Percentiles rank a stretch among this genome's conserved stretches.
Conservation (phyloP, 2,888 invertebrate species). For the Andrena marginata region DNA sequence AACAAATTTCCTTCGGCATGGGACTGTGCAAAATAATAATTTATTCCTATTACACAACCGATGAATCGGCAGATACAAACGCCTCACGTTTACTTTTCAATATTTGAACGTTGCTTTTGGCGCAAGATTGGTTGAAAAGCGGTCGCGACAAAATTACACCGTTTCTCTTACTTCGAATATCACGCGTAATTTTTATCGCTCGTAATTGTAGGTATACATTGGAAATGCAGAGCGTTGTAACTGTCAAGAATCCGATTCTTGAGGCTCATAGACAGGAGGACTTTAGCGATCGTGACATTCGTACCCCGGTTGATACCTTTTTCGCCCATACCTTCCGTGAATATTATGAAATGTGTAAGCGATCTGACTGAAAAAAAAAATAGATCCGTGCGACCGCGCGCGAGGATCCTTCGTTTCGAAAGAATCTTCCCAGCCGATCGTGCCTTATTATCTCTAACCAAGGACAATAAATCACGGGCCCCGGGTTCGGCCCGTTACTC, state of each 20-base stretch:
- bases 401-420: constrained; percentile 65
- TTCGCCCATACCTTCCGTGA: neutral
- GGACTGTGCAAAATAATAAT: neutral
- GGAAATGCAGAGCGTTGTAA: constrained; percentile 10
- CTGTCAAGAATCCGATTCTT: constrained; percentile 8
- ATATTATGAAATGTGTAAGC: constrained; percentile 48
- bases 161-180: constrained; percentile 45
- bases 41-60: neutral
- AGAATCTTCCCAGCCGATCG: constrained; percentile 69
- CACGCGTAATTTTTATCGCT: constrained; percentile 40
- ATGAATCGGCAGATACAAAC: neutral
- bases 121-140: constrained; percentile 23
- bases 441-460: constrained; percentile 71
- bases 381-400: constrained; percentile 53
- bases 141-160: constrained; percentile 19
- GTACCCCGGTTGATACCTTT: constrained; percentile 3
- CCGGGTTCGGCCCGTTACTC: constrained; percentile 58
- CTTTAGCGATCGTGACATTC: neutral
- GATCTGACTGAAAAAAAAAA: constrained; percentile 42
- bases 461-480: constrained; percentile 74
- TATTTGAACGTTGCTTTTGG: constrained; percentile 1
- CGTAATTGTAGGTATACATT: constrained; percentile 43
- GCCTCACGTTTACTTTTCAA: constrained; percentile 4
- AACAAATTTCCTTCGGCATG: neutral
- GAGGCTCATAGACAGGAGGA: neutral